Conservation (phyloP, 2,888 invertebrate species). For the Amaurobius ferox region DNA sequence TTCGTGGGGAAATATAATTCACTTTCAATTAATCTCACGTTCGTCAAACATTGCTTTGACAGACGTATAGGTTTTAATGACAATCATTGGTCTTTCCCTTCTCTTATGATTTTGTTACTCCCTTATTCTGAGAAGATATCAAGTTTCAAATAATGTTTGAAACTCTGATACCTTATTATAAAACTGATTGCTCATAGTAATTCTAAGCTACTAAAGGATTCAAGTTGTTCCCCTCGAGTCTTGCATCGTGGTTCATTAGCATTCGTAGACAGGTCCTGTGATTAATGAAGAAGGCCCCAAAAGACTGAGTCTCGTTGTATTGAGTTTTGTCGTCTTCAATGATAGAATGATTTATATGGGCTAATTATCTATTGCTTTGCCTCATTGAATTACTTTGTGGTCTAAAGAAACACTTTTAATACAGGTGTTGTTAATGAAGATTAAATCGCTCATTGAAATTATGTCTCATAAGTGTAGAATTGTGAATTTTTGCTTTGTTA, state of each 20-base stretch:
- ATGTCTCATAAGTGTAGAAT: no score
- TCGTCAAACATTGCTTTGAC: no score
- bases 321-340: background rate
- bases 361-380: background rate
- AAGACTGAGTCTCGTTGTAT: background rate
- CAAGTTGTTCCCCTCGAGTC: background rate
- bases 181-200: slow-evolving; percentile 14
- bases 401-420: no score
- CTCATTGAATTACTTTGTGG: no score
- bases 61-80: no score
- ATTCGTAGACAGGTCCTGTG: background rate
- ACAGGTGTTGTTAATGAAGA: no score
- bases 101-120: background rate
- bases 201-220: background rate
- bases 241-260: slow-evolving; percentile 9
- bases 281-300: slow-evolving; percentile 14
- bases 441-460: no score
- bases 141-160: background rate
- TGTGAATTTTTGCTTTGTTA: no score
- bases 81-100: slow-evolving; percentile 1
- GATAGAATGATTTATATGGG: slow-evolving; percentile 3
- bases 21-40: no score
- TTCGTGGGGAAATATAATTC: no score
- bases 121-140: no score
- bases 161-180: slow-evolving; percentile 11